phyloP scores from a whole-genome alignment of 2,113 vertebrate species.

The Mellivora capensis region DNA sequence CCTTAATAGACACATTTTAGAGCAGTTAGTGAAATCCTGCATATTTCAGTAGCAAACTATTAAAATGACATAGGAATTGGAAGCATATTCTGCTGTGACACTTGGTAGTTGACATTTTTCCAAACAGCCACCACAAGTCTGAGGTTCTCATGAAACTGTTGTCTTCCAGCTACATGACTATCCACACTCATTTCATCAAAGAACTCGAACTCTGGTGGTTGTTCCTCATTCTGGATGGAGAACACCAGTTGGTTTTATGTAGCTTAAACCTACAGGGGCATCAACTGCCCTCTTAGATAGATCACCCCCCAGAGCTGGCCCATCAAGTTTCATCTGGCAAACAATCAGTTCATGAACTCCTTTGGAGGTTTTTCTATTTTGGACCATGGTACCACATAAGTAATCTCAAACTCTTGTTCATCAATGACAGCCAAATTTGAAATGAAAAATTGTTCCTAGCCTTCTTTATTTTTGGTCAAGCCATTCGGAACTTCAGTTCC shows the following conservation, averaged over 20 bases:
- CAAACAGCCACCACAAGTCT: slow-evolving; percentile 90
- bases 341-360: slow-evolving; percentile 88
- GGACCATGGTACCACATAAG: slow-evolving; percentile 89
- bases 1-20: background rate
- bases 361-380: slow-evolving; percentile 82
- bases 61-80: slow-evolving; percentile 86
- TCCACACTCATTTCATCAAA: slow-evolving; percentile 91
- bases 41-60: slow-evolving; percentile 53
- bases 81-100: slow-evolving; percentile 85
- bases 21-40: background rate
- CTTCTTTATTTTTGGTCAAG: slow-evolving; percentile 84
- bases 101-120: slow-evolving; percentile 84
- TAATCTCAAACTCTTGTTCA: slow-evolving; percentile 87
- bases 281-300: slow-evolving; percentile 82
- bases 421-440: slow-evolving; percentile 81
- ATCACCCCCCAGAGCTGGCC: slow-evolving; percentile 86
- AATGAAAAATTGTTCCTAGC: slow-evolving; percentile 86
- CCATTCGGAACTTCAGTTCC: slow-evolving; percentile 84
- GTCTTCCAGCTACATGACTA: slow-evolving; percentile 84
- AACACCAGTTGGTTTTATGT: slow-evolving; percentile 84
- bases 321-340: slow-evolving; percentile 89
- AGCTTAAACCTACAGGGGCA: slow-evolving; percentile 83
- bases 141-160: slow-evolving; percentile 85
- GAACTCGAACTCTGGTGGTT: slow-evolving; percentile 86
- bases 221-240: slow-evolving; percentile 89